These are phyloP conservation scores for Enteromius paludinosus DNA, from an alignment of 2,797 vertebrate genomes.

Conservation along the genomic window DNA sequence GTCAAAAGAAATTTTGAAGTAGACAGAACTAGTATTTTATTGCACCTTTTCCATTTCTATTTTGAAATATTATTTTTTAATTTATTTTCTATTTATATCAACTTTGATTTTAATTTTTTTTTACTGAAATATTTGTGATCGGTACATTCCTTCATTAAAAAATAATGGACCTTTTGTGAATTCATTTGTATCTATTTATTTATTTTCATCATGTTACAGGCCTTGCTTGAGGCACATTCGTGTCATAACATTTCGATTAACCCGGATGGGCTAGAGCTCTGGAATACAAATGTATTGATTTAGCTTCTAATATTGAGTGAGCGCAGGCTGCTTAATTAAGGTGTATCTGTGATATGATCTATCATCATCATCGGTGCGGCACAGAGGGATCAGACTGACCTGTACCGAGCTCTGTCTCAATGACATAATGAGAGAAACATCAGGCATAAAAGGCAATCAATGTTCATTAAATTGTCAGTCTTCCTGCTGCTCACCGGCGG, in stretches of 20 bases:
- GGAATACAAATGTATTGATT: constrained; percentile 47
- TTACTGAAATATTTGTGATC: not conserved
- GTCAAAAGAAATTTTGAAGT: not conserved
- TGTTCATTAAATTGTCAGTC: constrained; percentile 63
- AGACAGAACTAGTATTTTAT: not conserved
- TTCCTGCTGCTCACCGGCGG: constrained; percentile 35
- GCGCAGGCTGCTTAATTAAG: constrained; percentile 49
- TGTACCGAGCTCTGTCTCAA: constrained; percentile 45
- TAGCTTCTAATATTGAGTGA: constrained; percentile 29
- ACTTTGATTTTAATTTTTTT: not conserved
- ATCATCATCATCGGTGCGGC: constrained; percentile 35
- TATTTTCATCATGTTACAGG: not conserved
- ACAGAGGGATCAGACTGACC: constrained; percentile 42
- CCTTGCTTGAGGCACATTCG: constrained; percentile 1
- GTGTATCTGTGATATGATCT: constrained; percentile 43
- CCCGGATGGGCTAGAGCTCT: not conserved
- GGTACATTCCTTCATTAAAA: not conserved
- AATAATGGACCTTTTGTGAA: not conserved
- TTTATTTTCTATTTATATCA: not conserved
- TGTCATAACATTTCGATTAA: constrained; percentile 30
- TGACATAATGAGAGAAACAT: constrained; percentile 57
- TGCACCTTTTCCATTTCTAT: not conserved
- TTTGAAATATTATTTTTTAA: not conserved
- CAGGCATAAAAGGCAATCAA: constrained; percentile 63
- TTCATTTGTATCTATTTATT: not conserved